Percentiles rank a stretch among this genome's conserved stretches.
These are phyloP conservation scores for Tyrannus savana DNA, from an alignment of 2,113 vertebrate species.

Conservation along the genomic window DNA sequence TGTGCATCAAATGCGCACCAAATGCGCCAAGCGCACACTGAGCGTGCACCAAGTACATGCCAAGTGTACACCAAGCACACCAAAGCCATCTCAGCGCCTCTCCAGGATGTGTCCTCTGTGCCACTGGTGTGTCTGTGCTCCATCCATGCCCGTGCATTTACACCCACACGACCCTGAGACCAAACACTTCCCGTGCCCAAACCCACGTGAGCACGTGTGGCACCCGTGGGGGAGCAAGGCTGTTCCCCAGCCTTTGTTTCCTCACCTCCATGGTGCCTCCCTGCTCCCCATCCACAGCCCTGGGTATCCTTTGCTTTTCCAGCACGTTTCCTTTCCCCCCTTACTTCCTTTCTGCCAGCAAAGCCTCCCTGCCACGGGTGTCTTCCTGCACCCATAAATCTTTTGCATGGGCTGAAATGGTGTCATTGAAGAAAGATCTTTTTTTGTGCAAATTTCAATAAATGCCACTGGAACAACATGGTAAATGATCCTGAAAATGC, in stretches of 20 bases:
- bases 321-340: neutral
- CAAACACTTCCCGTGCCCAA: fast-evolving
- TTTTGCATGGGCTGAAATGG: slow-evolving; percentile 27
- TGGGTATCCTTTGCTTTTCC: neutral
- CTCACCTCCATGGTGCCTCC: fast-evolving
- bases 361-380: slow-evolving; percentile 19
- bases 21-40: fast-evolving
- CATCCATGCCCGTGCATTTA: fast-evolving
- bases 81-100: neutral
- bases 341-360: neutral
- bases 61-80: fast-evolving
- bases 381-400: slow-evolving; percentile 65
- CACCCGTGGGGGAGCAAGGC: fast-evolving
- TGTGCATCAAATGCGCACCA: fast-evolving
- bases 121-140: no score
- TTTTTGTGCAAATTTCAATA: slow-evolving; percentile 65
- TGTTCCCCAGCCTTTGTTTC: neutral
- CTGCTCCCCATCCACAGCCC: neutral
- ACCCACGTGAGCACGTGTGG: fast-evolving
- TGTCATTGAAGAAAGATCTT: slow-evolving; percentile 37
- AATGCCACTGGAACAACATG: slow-evolving; percentile 43
- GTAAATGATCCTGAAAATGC: slow-evolving; percentile 70
- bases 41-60: fast-evolving
- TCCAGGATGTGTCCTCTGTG: fast-evolving
- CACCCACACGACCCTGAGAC: fast-evolving